These are phyloP conservation scores for Ennomos erosarius DNA, from an alignment of 2,888 invertebrate species.

Conservation along the genomic window DNA sequence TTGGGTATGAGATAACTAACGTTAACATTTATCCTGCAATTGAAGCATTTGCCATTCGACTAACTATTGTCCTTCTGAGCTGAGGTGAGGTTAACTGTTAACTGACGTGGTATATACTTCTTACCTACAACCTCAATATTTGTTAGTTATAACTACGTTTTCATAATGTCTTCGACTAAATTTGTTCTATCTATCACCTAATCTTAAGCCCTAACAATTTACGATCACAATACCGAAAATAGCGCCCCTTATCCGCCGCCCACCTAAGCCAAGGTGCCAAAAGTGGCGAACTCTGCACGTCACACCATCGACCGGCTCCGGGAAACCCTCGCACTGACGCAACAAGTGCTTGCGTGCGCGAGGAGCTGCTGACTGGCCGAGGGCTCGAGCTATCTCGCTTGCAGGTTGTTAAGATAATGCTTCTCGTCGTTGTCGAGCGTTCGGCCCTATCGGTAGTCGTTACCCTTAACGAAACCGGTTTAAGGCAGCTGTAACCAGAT, in stretches of 20 bases:
- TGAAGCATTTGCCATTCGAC: too few species aligned
- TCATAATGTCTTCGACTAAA: too few species aligned
- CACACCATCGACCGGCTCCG: slow-evolving; percentile 1
- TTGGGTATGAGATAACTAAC: too few species aligned
- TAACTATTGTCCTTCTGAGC: too few species aligned
- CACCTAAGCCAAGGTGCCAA: background rate
- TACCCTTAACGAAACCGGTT: slow-evolving; percentile 13
- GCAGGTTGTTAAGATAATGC: slow-evolving; percentile 24
- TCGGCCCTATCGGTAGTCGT: slow-evolving; percentile 15
- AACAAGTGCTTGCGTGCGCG: slow-evolving; percentile 22
- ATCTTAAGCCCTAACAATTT: slow-evolving; percentile 4
- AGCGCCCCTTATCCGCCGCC: slow-evolving; percentile 7
- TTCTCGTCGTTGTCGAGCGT: slow-evolving; percentile 1
- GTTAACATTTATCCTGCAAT: too few species aligned
- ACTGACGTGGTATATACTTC: too few species aligned
- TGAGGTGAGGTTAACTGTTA: too few species aligned
- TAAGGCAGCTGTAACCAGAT: slow-evolving; percentile 10
- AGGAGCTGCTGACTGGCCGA: background rate
- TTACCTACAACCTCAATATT: too few species aligned
- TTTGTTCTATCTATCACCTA: too few species aligned
- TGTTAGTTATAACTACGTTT: too few species aligned
- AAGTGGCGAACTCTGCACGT: background rate
- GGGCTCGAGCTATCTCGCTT: slow-evolving; percentile 10
- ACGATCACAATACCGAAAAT: slow-evolving; percentile 7
- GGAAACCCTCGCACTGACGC: slow-evolving; percentile 1